A percentile compares a stretch with the other conserved stretches of the same genome.
These are phyloP conservation scores for Pachypanchax playfairii DNA, from an alignment of 2,113 vertebrate genomes.

Conservation along the genomic window DNA sequence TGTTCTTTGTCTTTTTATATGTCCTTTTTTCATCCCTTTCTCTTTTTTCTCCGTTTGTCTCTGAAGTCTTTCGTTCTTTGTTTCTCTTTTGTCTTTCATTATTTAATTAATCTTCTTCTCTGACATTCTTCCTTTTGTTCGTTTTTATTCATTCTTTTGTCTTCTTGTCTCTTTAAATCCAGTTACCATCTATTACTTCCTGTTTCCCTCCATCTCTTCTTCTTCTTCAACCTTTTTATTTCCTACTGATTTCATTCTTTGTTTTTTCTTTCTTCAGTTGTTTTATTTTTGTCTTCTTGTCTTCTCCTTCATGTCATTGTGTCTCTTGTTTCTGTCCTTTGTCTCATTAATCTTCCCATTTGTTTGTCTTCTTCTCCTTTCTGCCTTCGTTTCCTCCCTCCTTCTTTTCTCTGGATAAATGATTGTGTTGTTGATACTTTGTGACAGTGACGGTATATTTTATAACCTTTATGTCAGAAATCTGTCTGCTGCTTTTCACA, in stretches of 20 bases:
- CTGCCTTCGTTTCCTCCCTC: not conserved
- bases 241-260: not conserved
- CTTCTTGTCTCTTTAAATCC: not conserved
- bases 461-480: conserved; percentile 58
- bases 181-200: no score
- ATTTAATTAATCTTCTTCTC: no score
- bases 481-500: no score
- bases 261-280: not conserved
- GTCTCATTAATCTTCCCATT: not conserved
- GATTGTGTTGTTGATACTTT: conserved; percentile 69
- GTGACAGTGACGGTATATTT: conserved; percentile 71
- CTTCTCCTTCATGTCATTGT: not conserved
- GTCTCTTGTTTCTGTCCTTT: not conserved
- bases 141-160: not conserved
- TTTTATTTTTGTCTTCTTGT: not conserved
- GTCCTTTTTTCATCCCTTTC: no score
- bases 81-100: no score
- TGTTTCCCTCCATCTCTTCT: not conserved
- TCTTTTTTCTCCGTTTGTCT: no score
- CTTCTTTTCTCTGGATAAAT: conserved; percentile 41
- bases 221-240: not conserved
- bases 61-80: no score
- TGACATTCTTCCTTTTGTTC: not conserved
- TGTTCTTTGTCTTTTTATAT: no score
- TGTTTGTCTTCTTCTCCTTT: not conserved